Conservation (phyloP, 1,140 invertebrate species). For the Pemphigus obesinymphae region DNA sequence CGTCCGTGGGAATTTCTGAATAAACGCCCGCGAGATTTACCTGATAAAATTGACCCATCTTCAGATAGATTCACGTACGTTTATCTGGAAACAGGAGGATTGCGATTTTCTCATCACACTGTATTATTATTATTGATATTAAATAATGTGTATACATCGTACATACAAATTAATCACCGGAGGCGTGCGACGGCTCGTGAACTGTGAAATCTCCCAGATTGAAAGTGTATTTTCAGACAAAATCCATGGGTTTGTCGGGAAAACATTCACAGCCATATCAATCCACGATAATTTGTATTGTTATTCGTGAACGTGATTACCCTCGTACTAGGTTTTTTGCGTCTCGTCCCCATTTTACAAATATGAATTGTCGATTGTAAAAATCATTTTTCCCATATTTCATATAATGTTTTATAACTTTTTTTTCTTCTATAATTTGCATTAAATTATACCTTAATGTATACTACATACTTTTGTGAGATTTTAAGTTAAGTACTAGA, state of each 20-base stretch:
- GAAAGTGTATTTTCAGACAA: background rate
- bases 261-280: background rate
- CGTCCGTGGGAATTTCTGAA: background rate
- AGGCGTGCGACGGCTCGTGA: background rate
- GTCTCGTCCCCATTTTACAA: too few species aligned
- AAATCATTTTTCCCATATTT: too few species aligned
- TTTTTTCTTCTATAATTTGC: too few species aligned
- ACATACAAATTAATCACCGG: background rate
- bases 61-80: background rate
- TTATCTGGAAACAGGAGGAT: background rate
- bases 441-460: too few species aligned
- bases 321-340: background rate
- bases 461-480: too few species aligned
- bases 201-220: background rate
- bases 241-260: background rate
- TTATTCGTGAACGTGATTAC: background rate
- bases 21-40: background rate
- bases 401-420: too few species aligned
- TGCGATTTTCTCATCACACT: background rate
- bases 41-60: background rate
- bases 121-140: background rate
- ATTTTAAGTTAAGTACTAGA: too few species aligned
- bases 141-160: background rate
- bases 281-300: background rate
- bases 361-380: too few species aligned